These are phyloP conservation scores for Hirudo medicinalis DNA, from an alignment of 1,140 invertebrate species.

Conservation along the genomic window DNA sequence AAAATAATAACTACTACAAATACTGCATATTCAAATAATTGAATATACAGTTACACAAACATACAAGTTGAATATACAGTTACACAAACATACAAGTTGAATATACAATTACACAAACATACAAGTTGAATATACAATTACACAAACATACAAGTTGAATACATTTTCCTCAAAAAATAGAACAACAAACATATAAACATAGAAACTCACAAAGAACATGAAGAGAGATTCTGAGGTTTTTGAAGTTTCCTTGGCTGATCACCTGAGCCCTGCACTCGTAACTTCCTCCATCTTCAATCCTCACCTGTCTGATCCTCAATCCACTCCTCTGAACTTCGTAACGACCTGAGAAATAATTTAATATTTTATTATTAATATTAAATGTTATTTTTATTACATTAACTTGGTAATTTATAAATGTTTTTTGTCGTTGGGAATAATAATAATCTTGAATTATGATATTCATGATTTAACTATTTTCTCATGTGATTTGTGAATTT, in stretches of 20 bases:
- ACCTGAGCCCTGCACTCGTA: slow-evolving; percentile 23
- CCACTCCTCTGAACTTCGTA: slow-evolving; percentile 5
- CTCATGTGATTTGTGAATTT: too few species aligned
- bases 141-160: not conserved
- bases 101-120: not conserved
- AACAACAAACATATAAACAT: not conserved
- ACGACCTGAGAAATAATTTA: not conserved
- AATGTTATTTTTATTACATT: not conserved
- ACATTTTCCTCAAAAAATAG: not conserved
- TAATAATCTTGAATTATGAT: too few species aligned
- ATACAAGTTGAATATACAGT: not conserved
- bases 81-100: not conserved
- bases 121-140: not conserved
- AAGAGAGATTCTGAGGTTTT: slow-evolving; percentile 18
- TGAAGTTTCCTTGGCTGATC: slow-evolving; percentile 16
- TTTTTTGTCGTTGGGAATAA: not conserved
- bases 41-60: too few species aligned
- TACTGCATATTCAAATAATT: too few species aligned
- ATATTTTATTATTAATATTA: not conserved
- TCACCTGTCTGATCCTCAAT: not conserved
- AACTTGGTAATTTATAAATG: not conserved
- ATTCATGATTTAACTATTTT: too few species aligned
- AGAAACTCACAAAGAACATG: slow-evolving; percentile 21
- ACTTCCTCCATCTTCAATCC: slow-evolving; percentile 13
- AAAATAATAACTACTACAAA: too few species aligned